phyloP scores from a whole-genome alignment of 2,113 vertebrate species.

The Larimichthys crocea region DNA sequence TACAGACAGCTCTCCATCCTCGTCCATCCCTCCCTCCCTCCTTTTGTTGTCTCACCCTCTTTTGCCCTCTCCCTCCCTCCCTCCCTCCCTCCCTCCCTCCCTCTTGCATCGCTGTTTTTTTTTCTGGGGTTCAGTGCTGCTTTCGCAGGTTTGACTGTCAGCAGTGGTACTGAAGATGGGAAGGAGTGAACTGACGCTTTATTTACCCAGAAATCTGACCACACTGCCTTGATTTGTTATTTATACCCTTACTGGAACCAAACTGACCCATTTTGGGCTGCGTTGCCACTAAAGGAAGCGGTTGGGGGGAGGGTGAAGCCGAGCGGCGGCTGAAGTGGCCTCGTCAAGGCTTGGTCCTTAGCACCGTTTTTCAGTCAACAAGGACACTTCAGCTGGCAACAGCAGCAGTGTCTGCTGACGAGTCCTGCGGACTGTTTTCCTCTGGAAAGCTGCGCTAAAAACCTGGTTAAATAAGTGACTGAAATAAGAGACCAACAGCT shows the following conservation, averaged over 20 bases:
- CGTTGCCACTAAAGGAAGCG: constrained; percentile 7
- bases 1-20: constrained; percentile 50
- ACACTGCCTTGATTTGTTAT: constrained; percentile 42
- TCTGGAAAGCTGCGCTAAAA: background rate
- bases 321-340: constrained; percentile 59
- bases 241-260: constrained; percentile 25
- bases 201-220: constrained; percentile 22
- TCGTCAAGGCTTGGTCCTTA: constrained; percentile 46
- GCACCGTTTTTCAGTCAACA: constrained; percentile 38
- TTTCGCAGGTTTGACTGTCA: constrained; percentile 37
- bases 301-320: constrained; percentile 41
- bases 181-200: constrained; percentile 17
- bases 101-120: constrained; percentile 7
- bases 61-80: constrained; percentile 31
- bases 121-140: constrained; percentile 45
- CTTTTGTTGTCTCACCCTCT: constrained; percentile 60
- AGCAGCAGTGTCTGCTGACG: constrained; percentile 16
- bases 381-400: constrained; percentile 45
- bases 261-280: constrained; percentile 40
- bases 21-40: constrained; percentile 48
- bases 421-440: constrained; percentile 23
- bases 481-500: background rate
- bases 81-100: constrained; percentile 25
- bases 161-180: constrained; percentile 14
- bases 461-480: background rate